Evolutionary conservation across 2,888 invertebrate species (phyloP).

Genomic region (Meliscaeva auricollis): DNA sequence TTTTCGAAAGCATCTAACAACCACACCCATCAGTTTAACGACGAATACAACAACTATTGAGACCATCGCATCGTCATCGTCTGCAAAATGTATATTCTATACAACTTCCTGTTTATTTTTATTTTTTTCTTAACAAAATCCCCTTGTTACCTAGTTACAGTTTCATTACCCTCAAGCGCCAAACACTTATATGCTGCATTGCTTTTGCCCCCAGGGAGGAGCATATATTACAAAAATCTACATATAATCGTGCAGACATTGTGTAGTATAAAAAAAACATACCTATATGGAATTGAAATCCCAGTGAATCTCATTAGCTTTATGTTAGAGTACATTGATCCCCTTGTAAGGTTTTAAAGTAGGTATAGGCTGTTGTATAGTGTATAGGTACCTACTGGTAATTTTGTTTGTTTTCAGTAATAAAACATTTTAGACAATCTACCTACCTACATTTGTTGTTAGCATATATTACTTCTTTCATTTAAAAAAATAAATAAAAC

Average conservation of each 20-base stretch:
- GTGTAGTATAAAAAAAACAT: not conserved
- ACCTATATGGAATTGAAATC: slow-evolving; percentile 30
- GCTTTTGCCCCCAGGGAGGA: slow-evolving; percentile 18
- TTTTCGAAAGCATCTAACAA: slow-evolving; percentile 30
- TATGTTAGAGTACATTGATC: slow-evolving; percentile 63
- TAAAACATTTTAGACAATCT: slow-evolving; percentile 27
- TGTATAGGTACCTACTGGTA: not conserved
- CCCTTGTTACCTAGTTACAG: slow-evolving; percentile 67
- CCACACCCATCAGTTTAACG: slow-evolving; percentile 52
- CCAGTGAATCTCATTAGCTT: slow-evolving; percentile 71
- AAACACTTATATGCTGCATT: slow-evolving; percentile 33
- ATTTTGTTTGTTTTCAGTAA: slow-evolving; percentile 36
- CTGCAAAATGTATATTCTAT: not conserved
- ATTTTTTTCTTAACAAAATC: slow-evolving; percentile 30
- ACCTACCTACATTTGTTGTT: not conserved
- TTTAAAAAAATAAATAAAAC: slow-evolving; percentile 16
- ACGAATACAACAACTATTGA: not conserved
- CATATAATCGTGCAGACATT: slow-evolving; percentile 12
- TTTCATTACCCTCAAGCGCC: slow-evolving; percentile 57
- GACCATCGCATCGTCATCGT: slow-evolving; percentile 23
- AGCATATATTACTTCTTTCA: slow-evolving; percentile 29
- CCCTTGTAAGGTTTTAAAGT: slow-evolving; percentile 4
- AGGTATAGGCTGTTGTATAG: slow-evolving; percentile 19
- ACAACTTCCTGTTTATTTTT: slow-evolving; percentile 49
- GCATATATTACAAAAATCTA: slow-evolving; percentile 33